Percentiles rank a stretch among this genome's conserved stretches.
phyloP scores from a whole-genome alignment of 2,888 invertebrate species.

The Calliopum simillimum region DNA sequence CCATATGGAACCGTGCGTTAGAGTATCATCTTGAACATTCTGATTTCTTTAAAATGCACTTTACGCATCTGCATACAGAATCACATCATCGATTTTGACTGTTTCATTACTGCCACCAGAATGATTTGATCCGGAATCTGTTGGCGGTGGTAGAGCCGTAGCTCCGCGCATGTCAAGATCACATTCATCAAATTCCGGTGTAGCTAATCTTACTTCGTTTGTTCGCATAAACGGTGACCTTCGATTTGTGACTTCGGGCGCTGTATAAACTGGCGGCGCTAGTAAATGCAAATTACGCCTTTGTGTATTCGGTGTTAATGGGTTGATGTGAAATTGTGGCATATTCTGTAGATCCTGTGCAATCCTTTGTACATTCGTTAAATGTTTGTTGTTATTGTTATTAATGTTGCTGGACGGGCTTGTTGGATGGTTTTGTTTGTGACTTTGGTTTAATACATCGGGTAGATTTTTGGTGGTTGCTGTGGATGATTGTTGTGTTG shows the following conservation, averaged over 20 bases:
- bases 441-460: conserved; percentile 39
- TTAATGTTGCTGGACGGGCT: conserved; percentile 43
- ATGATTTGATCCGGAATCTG: conserved; percentile 64
- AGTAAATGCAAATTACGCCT: conserved; percentile 48
- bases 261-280: conserved; percentile 51
- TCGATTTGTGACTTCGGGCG: conserved; percentile 39
- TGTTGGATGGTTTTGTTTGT: conserved; percentile 20
- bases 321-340: conserved; percentile 56
- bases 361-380: conserved; percentile 58
- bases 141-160: conserved; percentile 48
- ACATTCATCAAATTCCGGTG: conserved; percentile 40
- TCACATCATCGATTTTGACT: conserved; percentile 66
- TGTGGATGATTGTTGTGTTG: conserved; percentile 37
- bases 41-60: background rate
- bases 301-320: conserved; percentile 43
- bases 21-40: conserved; percentile 41
- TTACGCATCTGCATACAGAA: conserved; percentile 65
- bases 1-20: background rate
- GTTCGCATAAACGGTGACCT: background rate
- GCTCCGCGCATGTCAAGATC: conserved; percentile 50
- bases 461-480: conserved; percentile 36
- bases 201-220: conserved; percentile 35
- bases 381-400: conserved; percentile 22
- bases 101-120: conserved; percentile 67
- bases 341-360: conserved; percentile 59